phyloP scores from a whole-genome alignment of 2,113 vertebrate species.

The Melanotaenia duboulayi region DNA sequence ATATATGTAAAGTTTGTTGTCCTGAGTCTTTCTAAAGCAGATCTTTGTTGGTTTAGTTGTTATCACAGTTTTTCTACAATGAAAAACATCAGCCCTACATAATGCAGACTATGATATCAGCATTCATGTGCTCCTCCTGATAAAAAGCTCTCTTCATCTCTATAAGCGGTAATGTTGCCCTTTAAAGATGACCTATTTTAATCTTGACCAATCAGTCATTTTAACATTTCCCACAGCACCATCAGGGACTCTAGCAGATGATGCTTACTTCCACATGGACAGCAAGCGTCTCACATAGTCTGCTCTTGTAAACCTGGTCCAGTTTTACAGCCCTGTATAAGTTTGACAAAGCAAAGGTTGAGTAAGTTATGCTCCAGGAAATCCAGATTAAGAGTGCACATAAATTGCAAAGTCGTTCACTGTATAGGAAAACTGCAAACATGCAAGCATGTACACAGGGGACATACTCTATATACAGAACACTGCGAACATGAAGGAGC shows the following conservation, averaged over 20 bases:
- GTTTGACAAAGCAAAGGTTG: neutral
- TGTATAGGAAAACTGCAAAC: too few relatives aligned
- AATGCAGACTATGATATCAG: neutral
- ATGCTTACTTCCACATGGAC: neutral
- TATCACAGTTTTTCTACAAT: neutral
- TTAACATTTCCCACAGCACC: constrained; percentile 11
- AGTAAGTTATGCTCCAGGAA: constrained; percentile 23
- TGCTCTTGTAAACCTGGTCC: constrained; percentile 2
- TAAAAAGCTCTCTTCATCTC: neutral
- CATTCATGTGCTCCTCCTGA: too few relatives aligned
- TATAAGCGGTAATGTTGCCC: neutral
- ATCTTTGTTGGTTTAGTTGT: neutral
- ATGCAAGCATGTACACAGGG: neutral
- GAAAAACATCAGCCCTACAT: neutral
- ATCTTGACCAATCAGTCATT: constrained; percentile 20
- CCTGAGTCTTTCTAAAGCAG: too few relatives aligned
- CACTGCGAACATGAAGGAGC: neutral
- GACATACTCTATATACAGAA: neutral
- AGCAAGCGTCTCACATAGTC: neutral
- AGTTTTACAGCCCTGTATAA: constrained; percentile 25
- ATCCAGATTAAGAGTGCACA: constrained; percentile 5
- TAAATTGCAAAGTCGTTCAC: constrained; percentile 14
- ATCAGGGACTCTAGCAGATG: constrained; percentile 22
- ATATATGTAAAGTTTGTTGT: too few relatives aligned
- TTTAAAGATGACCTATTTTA: constrained; percentile 9